Conservation (phyloP, 2,797 vertebrate species). For the Nasua narica region DNA sequence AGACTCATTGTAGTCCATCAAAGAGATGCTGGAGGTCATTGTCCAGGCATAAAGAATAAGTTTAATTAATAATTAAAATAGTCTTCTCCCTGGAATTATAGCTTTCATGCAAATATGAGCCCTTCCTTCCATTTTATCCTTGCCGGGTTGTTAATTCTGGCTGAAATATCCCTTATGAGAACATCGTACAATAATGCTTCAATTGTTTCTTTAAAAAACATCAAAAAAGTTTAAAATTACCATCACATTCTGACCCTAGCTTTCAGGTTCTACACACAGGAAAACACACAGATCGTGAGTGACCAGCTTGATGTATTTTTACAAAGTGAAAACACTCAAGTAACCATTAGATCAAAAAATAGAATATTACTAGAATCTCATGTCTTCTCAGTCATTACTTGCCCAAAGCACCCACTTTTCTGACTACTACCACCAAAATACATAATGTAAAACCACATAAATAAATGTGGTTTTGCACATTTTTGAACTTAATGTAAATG, state of each 20-base stretch:
- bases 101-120: not conserved
- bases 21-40: not conserved
- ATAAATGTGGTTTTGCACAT: not conserved
- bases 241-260: not conserved
- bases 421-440: not conserved
- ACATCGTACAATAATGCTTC: not conserved
- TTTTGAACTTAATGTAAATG: not conserved
- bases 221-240: not conserved
- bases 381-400: not conserved
- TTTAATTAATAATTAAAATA: not conserved
- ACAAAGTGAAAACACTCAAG: not conserved
- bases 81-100: not conserved
- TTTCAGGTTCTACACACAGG: not conserved
- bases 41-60: not conserved
- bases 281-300: not conserved
- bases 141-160: not conserved
- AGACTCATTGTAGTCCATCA: not conserved
- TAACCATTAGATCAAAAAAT: not conserved
- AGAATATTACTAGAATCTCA: not conserved
- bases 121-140: not conserved
- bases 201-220: conserved; percentile 12
- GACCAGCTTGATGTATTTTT: not conserved
- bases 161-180: not conserved
- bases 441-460: too few species aligned
- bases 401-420: not conserved